Conservation (phyloP, 2,797 vertebrate genomes). For the Streptopelia turtur region DNA sequence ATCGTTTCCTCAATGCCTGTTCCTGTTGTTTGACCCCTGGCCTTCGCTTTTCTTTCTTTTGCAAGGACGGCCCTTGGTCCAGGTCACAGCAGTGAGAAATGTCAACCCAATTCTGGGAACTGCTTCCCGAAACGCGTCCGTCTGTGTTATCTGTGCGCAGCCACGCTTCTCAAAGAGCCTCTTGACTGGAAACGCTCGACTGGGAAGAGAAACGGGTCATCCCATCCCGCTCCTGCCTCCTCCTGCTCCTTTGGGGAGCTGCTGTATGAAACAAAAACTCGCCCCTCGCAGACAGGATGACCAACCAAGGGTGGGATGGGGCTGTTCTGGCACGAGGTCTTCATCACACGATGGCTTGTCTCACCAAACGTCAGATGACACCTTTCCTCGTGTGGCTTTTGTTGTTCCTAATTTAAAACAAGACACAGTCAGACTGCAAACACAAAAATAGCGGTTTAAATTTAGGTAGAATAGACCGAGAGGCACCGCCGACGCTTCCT, state of each 20-base stretch:
- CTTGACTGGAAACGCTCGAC: slow-evolving; percentile 55
- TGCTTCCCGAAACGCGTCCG: rapidly evolving
- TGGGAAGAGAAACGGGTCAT: not conserved
- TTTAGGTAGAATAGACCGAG: slow-evolving; percentile 46
- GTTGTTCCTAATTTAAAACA: not conserved
- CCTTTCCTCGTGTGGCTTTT: not conserved
- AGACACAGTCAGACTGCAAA: not conserved
- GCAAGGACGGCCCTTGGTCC: not conserved
- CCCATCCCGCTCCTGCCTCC: not conserved
- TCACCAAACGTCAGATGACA: not conserved
- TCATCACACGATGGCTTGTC: not conserved
- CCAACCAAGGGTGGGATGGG: rapidly evolving
- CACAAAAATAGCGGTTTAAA: slow-evolving; percentile 27
- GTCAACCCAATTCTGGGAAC: slow-evolving; percentile 24
- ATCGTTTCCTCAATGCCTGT: slow-evolving; percentile 32
- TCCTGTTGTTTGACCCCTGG: slow-evolving; percentile 59
- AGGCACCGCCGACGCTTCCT: not conserved
- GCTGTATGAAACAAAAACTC: not conserved
- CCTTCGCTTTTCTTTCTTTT: not conserved
- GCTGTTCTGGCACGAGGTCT: not conserved
- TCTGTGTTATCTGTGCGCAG: not conserved
- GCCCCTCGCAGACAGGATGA: not conserved
- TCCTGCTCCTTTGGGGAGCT: not conserved
- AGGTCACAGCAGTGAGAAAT: not conserved
- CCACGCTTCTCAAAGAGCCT: not conserved